Percentiles rank a stretch among this genome's conserved stretches.
Evolutionary conservation across 2,797 vertebrate species (phyloP).

Genomic region (Microcaecilia unicolor): DNA sequence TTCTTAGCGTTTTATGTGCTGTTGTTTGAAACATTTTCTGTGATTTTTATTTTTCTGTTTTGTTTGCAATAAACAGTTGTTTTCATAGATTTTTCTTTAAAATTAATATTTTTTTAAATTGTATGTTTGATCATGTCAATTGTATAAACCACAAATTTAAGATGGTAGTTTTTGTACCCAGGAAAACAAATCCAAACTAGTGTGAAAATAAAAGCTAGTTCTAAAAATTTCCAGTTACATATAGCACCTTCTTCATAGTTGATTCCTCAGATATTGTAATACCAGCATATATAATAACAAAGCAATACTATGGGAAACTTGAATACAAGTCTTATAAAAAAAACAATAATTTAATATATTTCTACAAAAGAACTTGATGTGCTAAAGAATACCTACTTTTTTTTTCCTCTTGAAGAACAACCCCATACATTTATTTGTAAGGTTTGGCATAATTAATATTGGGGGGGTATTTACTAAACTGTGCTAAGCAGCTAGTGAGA

Average conservation of each 20-base stretch:
- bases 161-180: constrained; percentile 2
- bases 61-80: constrained; percentile 98
- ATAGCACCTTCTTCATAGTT: neutral
- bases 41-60: constrained; percentile 68
- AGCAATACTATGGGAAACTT: neutral
- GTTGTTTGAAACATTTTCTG: constrained; percentile 53
- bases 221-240: neutral
- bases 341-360: too few relatives aligned
- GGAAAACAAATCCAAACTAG: neutral
- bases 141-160: constrained; percentile 9
- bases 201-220: neutral
- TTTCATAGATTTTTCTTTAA: constrained; percentile 67
- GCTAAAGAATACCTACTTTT: too few relatives aligned
- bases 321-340: neutral
- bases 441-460: too few relatives aligned
- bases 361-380: too few relatives aligned
- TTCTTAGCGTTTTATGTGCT: constrained; percentile 81
- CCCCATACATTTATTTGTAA: too few relatives aligned
- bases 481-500: too few relatives aligned
- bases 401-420: too few relatives aligned
- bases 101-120: constrained; percentile 36
- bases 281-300: neutral
- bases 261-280: neutral
- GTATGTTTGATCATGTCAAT: constrained; percentile 28
- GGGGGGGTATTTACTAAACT: too few relatives aligned